Evolutionary conservation across 1,140 invertebrate genomes (phyloP), one percentile per base, ranked within the genome.

Genomic region (Brachionus manjavacas): DNA sequence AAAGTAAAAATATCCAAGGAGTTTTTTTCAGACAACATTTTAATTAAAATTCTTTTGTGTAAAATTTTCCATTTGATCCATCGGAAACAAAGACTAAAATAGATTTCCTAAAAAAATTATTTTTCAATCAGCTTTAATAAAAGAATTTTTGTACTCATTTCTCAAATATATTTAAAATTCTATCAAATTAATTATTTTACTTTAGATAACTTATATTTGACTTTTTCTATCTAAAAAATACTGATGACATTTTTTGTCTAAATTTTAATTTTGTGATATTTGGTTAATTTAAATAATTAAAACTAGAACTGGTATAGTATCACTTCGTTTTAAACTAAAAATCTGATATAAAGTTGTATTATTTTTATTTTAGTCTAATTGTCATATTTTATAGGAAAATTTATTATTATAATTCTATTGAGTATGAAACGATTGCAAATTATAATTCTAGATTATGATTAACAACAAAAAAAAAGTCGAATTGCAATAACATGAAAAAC

Each of bases 371-470:
- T 46, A 20, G n/a, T 60, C 52, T 60, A 60, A 60, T 60, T 60
- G 52, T 60, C 52, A 60, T 60, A 60, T 60, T 60, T 68, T 68
- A 31, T 31, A n/a, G 31, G 8, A 41, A 41, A 72, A 72, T 72
- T 20, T 72, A 72, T 72, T 72, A 72, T 72, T 72, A 72, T 72
- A 72, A 72, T 72, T 20, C 16, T 39, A 41, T 72, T 72, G 20
- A 72, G 35, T 11, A 16, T 2, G 31, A 43, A 39, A 9, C 16
- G 16, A 72, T 72, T 72, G 35, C 28, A 41, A 72, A 72, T 72
- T 72, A 72, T 72, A 72, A 72, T 72, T 72, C 68, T 41, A 72
- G 35, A 72, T 72, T 72, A 72, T 72, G 39, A 72, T 72, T 41
- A 20, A 14, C 14, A 43, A 39, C n/a, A n/a, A 41, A 25, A 68